Base-by-base conservation (phyloP, 1,140 invertebrate species). In the Eufriesea mexicana region DNA sequence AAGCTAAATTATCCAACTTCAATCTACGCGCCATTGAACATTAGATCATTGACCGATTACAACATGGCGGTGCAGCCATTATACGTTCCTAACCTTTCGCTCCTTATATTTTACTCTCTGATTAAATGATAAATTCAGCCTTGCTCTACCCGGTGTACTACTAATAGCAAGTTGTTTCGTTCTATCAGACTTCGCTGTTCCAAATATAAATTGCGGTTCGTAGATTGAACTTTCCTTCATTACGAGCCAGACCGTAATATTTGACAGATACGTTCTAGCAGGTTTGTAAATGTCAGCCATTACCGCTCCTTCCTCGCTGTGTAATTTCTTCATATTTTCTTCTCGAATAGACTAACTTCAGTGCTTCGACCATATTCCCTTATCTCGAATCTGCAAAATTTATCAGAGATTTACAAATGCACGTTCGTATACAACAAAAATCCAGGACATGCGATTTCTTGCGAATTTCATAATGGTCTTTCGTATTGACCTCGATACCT, bases 391-490 rank as follows among this genome's bases (percentile, higher is more conserved):
- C 47, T 35, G 9, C 20, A 25, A 71, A 42, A 28, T 71, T 71
- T 51, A 71, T 71, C 68, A 35, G 51, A 51, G 25, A 35, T 71
- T 71, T 54, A 28, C 49, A 23, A 54, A 71, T 71, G 47, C 25
- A 20, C 18, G 16, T 51, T 51, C 68, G 28, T 71, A 28, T 14
- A 49, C 45, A 18, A 70, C 45, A 10, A 70, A 28, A 49, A 25
- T 49, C 14, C 42, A 70, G 25, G 16, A 49, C 45, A 51, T 70
- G n/a, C 45, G 23, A 70, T 28, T 70, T 9, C n/a, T 47, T 12
- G 42, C n/a, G 45, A 49, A 49, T 28, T 28, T 28, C n/a, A 10
- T 16, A 18, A 49, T 47, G 18, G 45, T n/a, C 23, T n/a, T 25
- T 62, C 25, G 5, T 35, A 35, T 28, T 28, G 18, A 20, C 7